These are phyloP conservation scores for Dilophus febrilis DNA, from an alignment of 2,888 invertebrate species.

Conservation along the genomic window DNA sequence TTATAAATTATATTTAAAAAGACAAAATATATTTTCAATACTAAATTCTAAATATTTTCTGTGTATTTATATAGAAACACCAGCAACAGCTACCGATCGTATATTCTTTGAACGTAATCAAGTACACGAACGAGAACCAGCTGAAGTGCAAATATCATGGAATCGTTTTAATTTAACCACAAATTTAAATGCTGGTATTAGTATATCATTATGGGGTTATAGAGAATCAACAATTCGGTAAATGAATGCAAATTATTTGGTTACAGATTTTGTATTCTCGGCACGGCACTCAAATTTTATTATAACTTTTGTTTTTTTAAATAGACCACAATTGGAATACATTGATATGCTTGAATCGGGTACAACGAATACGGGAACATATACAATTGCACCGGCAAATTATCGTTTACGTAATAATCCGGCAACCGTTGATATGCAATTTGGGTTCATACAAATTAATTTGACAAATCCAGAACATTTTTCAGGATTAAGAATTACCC, in stretches of 20 bases:
- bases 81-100: slow-evolving; percentile 68
- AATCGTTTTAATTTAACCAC: slow-evolving; percentile 69
- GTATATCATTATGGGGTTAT: slow-evolving; percentile 80
- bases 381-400: slow-evolving; percentile 53
- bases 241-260: slow-evolving; percentile 6
- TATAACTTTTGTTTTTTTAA: background rate
- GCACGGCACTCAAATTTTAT: background rate
- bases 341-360: slow-evolving; percentile 57
- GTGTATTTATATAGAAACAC: slow-evolving; percentile 49
- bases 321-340: slow-evolving; percentile 59
- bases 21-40: slow-evolving; percentile 1
- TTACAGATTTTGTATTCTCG: background rate
- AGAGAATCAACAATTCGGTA: slow-evolving; percentile 56
- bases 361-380: slow-evolving; percentile 49
- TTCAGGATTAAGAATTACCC: slow-evolving; percentile 46
- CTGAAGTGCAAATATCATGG: slow-evolving; percentile 66
- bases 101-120: slow-evolving; percentile 63
- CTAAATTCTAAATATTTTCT: slow-evolving; percentile 6
- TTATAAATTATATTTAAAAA: slow-evolving; percentile 7
- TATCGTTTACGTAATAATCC: slow-evolving; percentile 53
- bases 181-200: slow-evolving; percentile 56
- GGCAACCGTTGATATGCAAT: slow-evolving; percentile 55
- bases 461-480: slow-evolving; percentile 57
- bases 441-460: slow-evolving; percentile 77
- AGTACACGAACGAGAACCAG: slow-evolving; percentile 54